Conservation (phyloP, 1,140 invertebrate species). For the Parasteatoda tepidariorum region DNA sequence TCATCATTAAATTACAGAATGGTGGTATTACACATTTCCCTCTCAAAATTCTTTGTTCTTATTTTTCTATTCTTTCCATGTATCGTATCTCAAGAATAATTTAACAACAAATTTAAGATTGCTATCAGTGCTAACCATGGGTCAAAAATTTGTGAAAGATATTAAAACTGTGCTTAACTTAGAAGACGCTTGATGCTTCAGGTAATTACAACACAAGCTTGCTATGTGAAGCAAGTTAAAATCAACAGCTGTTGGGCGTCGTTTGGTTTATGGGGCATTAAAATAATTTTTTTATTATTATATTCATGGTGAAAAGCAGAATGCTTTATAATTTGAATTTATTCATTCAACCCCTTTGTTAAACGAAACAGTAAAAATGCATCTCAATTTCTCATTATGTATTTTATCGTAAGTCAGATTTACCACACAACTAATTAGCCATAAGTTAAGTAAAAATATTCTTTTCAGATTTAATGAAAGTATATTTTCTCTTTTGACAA, state of each 20-base stretch:
- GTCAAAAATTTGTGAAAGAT: slow-evolving; percentile 20
- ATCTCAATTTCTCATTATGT: neutral
- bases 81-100: no score
- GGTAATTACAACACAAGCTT: slow-evolving; percentile 11
- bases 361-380: neutral
- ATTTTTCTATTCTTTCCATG: no score
- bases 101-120: neutral
- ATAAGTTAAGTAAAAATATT: neutral
- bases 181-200: neutral
- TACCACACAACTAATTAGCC: neutral
- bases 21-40: no score
- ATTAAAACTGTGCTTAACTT: slow-evolving; percentile 32
- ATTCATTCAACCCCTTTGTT: neutral
- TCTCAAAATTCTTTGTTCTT: no score
- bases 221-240: neutral
- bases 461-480: neutral
- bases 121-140: neutral
- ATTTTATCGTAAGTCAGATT: neutral
- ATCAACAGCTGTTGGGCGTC: slow-evolving; percentile 22
- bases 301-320: neutral
- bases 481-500: neutral
- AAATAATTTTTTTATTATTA: neutral
- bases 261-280: slow-evolving; percentile 20
- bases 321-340: neutral
- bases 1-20: no score